phyloP scores from a whole-genome alignment of 35 echinoderm and acorn worm species.

The Ophiothrix spiculata region DNA sequence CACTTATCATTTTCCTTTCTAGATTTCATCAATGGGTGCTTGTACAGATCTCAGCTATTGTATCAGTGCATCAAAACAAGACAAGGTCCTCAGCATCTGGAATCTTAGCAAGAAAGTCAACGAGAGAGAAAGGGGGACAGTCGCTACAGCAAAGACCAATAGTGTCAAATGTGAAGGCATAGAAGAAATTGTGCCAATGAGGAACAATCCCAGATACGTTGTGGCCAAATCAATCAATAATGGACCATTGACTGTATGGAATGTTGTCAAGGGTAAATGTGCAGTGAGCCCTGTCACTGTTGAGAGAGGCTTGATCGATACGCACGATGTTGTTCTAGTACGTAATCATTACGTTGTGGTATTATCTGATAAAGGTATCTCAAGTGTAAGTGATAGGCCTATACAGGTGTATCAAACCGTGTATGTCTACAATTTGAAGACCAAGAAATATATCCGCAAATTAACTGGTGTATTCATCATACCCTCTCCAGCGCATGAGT shows the following conservation, averaged over 20 bases:
- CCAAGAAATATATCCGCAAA: constrained; percentile 91
- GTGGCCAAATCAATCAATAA: constrained; percentile 83
- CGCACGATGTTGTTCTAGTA: constrained; percentile 74
- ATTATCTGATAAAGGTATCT: constrained; percentile 72
- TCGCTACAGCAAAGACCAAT: constrained; percentile 33
- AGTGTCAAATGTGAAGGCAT: constrained; percentile 41
- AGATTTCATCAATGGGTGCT: constrained; percentile 83
- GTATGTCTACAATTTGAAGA: constrained; percentile 78
- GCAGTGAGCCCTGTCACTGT: constrained; percentile 72
- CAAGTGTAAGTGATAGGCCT: constrained; percentile 67
- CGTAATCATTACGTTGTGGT: constrained; percentile 77
- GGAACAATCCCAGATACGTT: constrained; percentile 84
- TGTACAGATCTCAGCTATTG: constrained; percentile 83
- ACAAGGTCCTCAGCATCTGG: constrained; percentile 90
- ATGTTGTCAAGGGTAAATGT: constrained; percentile 93
- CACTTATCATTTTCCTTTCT: too few relatives aligned
- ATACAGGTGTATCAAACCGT: constrained; percentile 83
- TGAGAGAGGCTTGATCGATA: constrained; percentile 71
- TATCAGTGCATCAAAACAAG: constrained; percentile 66
- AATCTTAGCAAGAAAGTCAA: constrained; percentile 91
- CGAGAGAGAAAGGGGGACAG: constrained; percentile 42
- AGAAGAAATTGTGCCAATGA: constrained; percentile 68
- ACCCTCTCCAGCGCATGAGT: constrained; percentile 87
- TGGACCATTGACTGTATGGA: constrained; percentile 91
- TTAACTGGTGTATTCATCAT: constrained; percentile 85